A percentile compares a stretch with the other conserved stretches of the same genome.
Conservation (phyloP, 2,888 invertebrate species). For the Drosophila trichaetosa region DNA sequence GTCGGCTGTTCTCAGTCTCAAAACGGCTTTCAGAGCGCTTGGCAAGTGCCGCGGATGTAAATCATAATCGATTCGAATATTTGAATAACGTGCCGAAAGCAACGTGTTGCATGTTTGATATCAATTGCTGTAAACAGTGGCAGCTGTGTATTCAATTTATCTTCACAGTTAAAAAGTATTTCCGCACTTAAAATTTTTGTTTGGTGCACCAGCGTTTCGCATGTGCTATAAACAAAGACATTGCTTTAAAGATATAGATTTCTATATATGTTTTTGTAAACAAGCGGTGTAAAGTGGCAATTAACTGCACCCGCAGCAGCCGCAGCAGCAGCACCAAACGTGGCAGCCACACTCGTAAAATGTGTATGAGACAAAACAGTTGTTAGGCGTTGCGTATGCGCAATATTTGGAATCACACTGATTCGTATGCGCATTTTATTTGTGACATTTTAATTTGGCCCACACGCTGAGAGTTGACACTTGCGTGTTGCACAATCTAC, state of each 20-base stretch:
- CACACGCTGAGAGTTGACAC: slow-evolving; percentile 29
- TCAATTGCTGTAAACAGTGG: slow-evolving; percentile 47
- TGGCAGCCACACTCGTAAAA: slow-evolving; percentile 16
- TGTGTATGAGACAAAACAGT: slow-evolving; percentile 35
- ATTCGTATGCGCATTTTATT: slow-evolving; percentile 52
- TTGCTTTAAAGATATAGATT: slow-evolving; percentile 34
- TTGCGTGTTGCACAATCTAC: slow-evolving; percentile 54
- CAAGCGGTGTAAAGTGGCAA: slow-evolving; percentile 51
- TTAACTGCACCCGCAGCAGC: slow-evolving; percentile 33
- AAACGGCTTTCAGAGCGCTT: slow-evolving; percentile 82
- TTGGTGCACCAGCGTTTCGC: slow-evolving; percentile 9
- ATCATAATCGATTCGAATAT: slow-evolving; percentile 9
- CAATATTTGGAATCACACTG: slow-evolving; percentile 41
- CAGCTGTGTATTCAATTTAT: slow-evolving; percentile 19
- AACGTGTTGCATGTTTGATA: slow-evolving; percentile 71
- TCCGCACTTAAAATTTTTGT: slow-evolving; percentile 59
- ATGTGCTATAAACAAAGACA: slow-evolving; percentile 50
- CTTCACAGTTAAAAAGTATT: slow-evolving; percentile 55
- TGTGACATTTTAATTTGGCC: slow-evolving; percentile 31
- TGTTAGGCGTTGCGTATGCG: slow-evolving; percentile 59
- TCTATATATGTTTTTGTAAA: slow-evolving; percentile 45
- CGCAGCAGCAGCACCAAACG: background rate
- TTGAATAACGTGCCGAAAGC: slow-evolving; percentile 23
- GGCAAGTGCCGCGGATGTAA: slow-evolving; percentile 58
- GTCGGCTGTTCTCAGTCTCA: slow-evolving; percentile 79